A percentile compares a stretch with the other conserved stretches of the same genome.
Evolutionary conservation across 2,888 invertebrate genomes (phyloP).

Genomic region (Nephrotoma guestfalica): DNA sequence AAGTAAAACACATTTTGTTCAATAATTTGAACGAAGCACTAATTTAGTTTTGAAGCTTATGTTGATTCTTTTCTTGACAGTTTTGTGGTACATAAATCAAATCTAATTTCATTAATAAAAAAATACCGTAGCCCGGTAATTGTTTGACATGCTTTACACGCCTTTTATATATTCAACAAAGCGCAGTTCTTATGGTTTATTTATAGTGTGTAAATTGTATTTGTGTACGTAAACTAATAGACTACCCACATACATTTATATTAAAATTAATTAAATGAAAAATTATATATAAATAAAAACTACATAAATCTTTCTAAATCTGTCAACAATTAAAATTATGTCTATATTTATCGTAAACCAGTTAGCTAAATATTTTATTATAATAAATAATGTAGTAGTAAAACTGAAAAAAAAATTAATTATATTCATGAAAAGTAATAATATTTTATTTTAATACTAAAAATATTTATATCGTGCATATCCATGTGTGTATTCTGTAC

Average conservation of each 20-base stretch:
- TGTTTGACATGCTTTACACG: not conserved
- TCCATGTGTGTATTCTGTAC: too few relatives aligned
- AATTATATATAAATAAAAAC: not conserved
- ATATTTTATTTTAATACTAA: not conserved
- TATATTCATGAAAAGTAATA: not conserved
- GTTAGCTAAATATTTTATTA: not conserved
- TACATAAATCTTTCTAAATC: not conserved
- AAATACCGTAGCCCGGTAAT: not conserved
- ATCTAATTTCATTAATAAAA: not conserved
- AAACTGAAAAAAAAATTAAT: not conserved
- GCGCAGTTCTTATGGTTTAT: not conserved
- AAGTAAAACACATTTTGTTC: too few relatives aligned
- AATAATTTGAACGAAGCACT: too few relatives aligned
- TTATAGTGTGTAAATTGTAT: not conserved
- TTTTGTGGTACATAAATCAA: not conserved
- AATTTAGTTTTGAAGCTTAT: not conserved
- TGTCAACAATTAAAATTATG: not conserved
- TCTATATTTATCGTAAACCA: not conserved
- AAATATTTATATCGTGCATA: not conserved
- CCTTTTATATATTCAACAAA: not conserved
- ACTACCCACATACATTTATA: not conserved
- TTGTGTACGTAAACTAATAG: not conserved
- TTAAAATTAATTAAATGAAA: not conserved
- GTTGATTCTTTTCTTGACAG: not conserved
- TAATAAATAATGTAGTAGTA: not conserved